Evolutionary conservation across 64 coral and sea anemone genomes (phyloP), one percentile per base, ranked within the genome.

Genomic region (Stichodactyla helianthus): DNA sequence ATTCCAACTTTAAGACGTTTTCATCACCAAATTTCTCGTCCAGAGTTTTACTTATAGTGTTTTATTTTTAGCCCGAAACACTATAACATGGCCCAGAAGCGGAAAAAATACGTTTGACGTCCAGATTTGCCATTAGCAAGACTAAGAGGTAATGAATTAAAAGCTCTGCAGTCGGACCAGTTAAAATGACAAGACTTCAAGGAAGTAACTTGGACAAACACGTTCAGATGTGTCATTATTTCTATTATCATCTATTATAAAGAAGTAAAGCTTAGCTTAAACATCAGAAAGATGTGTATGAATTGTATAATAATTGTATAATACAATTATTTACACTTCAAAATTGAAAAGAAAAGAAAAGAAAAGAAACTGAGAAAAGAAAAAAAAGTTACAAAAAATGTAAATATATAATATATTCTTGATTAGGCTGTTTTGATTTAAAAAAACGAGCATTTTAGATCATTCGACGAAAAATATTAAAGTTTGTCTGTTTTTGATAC

Each of bases 161-260:
- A 71, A 74, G 68, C 68, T 74, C 10, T 31, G 68, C 27, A 74
- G 22, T 74, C 22, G 12, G 26, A 27, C n/a, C 7, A 26, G 68
- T 74, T 74, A 25, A 74, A 74, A 74, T 31, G 23, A 74, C 68
- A 74, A 74, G 68, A 23, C 25, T 74, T 74, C 22, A 74, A 74
- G 68, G 68, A 74, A 74, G 68, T 74, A 26, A 13, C 11, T 74
- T 31, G 25, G n/a, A 74, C 68, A 74, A 23, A 26, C 68, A 74
- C 68, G 25, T 74, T 74, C 12, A 23, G 11, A 28, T 27, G 68
- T 28, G 23, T 31, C 68, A 27, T 74, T 74, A 74, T 74, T 74
- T 74, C 12, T 74, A 31, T 74, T 31, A 35, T 14, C 12, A 27
- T 74, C 12, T 74, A 27, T n/a, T 18, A 65, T 65, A 65, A 18